phyloP scores from a whole-genome alignment of 2,113 vertebrate genomes.

The Coregonus clupeaformis region DNA sequence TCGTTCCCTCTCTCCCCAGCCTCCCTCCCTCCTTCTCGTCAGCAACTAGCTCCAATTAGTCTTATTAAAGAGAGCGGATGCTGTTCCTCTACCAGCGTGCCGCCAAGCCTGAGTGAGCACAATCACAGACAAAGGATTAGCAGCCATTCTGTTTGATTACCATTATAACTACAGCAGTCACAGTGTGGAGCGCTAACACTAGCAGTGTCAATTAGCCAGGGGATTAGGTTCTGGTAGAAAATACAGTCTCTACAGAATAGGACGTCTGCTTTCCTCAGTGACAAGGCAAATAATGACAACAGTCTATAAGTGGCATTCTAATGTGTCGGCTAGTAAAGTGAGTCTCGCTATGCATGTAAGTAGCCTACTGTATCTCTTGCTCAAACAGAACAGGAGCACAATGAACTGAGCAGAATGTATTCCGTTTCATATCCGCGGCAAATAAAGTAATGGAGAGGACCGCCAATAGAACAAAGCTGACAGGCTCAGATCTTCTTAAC shows the following conservation, averaged over 20 bases:
- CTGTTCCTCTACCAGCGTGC: constrained; percentile 45
- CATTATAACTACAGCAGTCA: constrained; percentile 46
- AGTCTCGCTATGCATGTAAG: no score
- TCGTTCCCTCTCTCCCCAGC: no score
- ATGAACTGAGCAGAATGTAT: constrained; percentile 25
- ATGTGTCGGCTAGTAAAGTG: no score
- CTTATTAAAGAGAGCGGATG: constrained; percentile 19
- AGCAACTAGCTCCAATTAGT: no score
- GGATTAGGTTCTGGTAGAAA: no score
- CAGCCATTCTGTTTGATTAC: constrained; percentile 58
- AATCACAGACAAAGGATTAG: constrained; percentile 61
- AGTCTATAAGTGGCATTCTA: no score
- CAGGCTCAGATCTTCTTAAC: constrained; percentile 34
- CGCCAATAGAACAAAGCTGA: constrained; percentile 40
- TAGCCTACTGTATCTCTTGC: not conserved
- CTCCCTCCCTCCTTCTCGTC: no score
- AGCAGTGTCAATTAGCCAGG: constrained; percentile 15
- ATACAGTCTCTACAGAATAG: no score
- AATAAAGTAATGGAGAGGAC: constrained; percentile 30
- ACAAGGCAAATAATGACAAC: no score
- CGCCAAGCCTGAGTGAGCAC: constrained; percentile 39
- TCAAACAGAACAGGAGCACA: constrained; percentile 12
- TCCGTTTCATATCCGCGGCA: constrained; percentile 15
- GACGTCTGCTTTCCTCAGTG: no score
- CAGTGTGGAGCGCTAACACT: constrained; percentile 13